Percentiles rank a stretch among this genome's conserved stretches.
Evolutionary conservation across 2,797 vertebrate species (phyloP).

Genomic region (Arctocebus calabarensis): DNA sequence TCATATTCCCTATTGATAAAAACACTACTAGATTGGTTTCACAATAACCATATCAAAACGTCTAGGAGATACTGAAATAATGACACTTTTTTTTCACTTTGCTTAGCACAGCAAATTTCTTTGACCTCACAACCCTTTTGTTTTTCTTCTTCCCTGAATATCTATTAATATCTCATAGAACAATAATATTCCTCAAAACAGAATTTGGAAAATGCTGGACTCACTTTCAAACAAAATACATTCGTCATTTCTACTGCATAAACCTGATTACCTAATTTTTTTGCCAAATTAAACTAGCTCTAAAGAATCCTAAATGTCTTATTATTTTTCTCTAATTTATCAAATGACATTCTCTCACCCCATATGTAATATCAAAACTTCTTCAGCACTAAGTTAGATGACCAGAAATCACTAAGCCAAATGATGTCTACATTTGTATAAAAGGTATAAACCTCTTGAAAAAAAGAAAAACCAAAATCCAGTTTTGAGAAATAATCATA

Average conservation of each 20-base stretch:
- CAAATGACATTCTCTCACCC: conserved; percentile 30
- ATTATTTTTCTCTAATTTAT: conserved; percentile 31
- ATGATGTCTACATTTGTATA: neutral
- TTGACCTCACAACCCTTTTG: conserved; percentile 19
- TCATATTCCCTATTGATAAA: neutral
- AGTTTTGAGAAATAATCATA: too few species aligned
- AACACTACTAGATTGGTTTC: neutral
- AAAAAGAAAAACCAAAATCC: neutral
- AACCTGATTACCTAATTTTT: neutral
- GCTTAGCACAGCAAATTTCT: conserved; percentile 47
- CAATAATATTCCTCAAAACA: conserved; percentile 56
- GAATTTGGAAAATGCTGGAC: conserved; percentile 59
- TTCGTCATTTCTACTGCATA: conserved; percentile 25
- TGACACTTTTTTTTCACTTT: conserved; percentile 23
- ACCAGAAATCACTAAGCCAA: conserved; percentile 61
- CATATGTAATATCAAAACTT: conserved; percentile 46
- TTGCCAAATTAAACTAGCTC: conserved; percentile 46
- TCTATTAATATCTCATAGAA: conserved; percentile 54
- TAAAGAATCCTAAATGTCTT: conserved; percentile 26
- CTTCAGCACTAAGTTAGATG: conserved; percentile 23
- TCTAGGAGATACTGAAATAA: conserved; percentile 29
- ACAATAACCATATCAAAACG: conserved; percentile 38
- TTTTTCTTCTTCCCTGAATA: conserved; percentile 43
- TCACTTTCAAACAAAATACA: conserved; percentile 65
- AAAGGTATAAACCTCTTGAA: neutral